Conservation (phyloP, 2,113 vertebrate genomes). For the Morone saxatilis region DNA sequence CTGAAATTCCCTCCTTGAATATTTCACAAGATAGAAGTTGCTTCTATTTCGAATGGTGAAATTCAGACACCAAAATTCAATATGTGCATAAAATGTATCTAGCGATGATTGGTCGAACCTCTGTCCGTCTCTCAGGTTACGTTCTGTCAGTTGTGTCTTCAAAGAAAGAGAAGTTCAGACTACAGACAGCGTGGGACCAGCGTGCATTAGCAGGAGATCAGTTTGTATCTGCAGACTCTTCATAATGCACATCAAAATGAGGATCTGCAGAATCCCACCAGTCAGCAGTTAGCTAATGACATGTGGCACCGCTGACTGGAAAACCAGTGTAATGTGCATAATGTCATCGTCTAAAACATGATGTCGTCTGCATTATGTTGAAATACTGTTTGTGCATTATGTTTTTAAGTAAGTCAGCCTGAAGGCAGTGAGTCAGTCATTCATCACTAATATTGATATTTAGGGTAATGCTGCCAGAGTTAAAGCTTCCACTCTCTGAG, state of each 20-base stretch:
- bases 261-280: slow-evolving; percentile 26
- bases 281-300: slow-evolving; percentile 57
- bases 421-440: slow-evolving; percentile 23
- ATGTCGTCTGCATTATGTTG: slow-evolving; percentile 16
- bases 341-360: slow-evolving; percentile 30
- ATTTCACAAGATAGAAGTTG: not conserved
- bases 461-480: slow-evolving; percentile 34
- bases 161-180: not conserved
- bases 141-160: not conserved
- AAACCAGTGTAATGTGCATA: slow-evolving; percentile 36
- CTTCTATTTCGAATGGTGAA: not conserved
- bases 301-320: slow-evolving; percentile 17
- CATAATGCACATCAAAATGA: slow-evolving; percentile 26
- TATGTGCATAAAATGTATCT: not conserved
- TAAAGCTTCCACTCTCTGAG: slow-evolving; percentile 7
- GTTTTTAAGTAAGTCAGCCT: slow-evolving; percentile 19
- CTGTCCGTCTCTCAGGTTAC: not conserved
- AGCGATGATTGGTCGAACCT: not conserved
- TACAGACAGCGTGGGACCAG: not conserved
- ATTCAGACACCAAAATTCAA: not conserved
- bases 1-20: too few relatives aligned
- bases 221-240: slow-evolving; percentile 31
- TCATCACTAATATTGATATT: slow-evolving; percentile 42
- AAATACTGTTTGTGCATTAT: slow-evolving; percentile 21
- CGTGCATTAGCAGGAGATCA: slow-evolving; percentile 18